A percentile compares a stretch with the other conserved stretches of the same genome.
phyloP scores from a whole-genome alignment of 2,888 invertebrate species.

The Drosophila subsilvestris region DNA sequence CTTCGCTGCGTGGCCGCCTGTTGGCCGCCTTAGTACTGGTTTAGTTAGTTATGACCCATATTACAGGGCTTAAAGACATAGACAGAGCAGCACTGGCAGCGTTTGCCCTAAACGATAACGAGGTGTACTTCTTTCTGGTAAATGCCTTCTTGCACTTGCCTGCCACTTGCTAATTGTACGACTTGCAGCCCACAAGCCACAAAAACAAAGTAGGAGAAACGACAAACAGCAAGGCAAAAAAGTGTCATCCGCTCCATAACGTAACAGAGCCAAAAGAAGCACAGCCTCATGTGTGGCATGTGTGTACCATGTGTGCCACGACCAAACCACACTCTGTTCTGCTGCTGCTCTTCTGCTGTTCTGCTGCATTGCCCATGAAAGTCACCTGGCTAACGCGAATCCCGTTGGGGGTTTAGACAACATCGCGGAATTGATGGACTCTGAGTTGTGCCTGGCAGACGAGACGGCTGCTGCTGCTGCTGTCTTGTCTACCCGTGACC shows the following conservation, averaged over 20 bases:
- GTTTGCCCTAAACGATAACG: conserved; percentile 49
- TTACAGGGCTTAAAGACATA: conserved; percentile 41
- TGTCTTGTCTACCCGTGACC: conserved; percentile 18
- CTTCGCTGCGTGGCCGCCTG: conserved; percentile 3
- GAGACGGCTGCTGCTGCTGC: not conserved
- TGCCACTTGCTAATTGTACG: conserved; percentile 42
- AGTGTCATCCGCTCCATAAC: conserved; percentile 54
- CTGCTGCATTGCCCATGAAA: conserved; percentile 68
- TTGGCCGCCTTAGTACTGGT: conserved; percentile 60
- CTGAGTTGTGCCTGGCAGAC: too few species aligned
- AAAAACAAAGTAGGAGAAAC: not conserved
- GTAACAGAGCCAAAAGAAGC: conserved; percentile 47
- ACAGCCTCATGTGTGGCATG: conserved; percentile 29
- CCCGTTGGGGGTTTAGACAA: too few species aligned
- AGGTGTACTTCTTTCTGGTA: conserved; percentile 22
- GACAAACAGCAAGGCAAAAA: conserved; percentile 15
- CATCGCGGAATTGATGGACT: too few species aligned
- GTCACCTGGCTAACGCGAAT: conserved; percentile 22
- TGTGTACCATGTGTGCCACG: too few species aligned
- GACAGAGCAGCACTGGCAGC: conserved; percentile 30
- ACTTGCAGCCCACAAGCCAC: conserved; percentile 8
- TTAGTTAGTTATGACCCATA: conserved; percentile 70
- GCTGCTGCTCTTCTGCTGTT: conserved; percentile 41
- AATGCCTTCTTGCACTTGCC: conserved; percentile 32
- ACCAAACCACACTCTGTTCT: not conserved